phyloP scores from a whole-genome alignment of 2,797 vertebrate species.

The Tympanoctomys barrerae region DNA sequence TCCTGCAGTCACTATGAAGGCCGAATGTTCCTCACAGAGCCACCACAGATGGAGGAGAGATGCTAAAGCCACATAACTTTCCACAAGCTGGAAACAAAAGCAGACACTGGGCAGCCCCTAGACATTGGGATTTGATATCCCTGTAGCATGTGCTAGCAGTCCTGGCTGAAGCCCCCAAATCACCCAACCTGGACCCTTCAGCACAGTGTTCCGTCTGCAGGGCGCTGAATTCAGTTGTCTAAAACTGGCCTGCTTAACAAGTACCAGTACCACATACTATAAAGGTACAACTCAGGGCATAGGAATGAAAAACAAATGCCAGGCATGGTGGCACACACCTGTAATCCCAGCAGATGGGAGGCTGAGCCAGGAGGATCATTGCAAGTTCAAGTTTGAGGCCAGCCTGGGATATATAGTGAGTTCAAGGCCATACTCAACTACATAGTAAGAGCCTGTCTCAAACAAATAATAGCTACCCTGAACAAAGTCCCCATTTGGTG shows the following conservation, averaged over 20 bases:
- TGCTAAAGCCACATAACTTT: not conserved
- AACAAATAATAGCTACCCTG: not conserved
- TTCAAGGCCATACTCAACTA: not conserved
- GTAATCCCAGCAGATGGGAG: not conserved
- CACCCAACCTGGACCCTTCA: not conserved
- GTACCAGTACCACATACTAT: not conserved
- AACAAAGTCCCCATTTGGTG: not conserved
- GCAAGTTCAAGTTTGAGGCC: not conserved
- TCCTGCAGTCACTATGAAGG: not conserved
- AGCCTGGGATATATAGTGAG: not conserved
- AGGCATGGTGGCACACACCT: not conserved
- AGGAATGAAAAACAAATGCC: not conserved
- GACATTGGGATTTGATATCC: not conserved
- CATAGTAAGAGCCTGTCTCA: not conserved
- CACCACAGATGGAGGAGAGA: not conserved
- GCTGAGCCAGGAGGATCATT: not conserved
- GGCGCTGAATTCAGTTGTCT: not conserved
- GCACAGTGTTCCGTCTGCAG: slow-evolving; percentile 1
- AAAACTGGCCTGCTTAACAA: not conserved
- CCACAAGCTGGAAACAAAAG: not conserved
- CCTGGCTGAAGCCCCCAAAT: not conserved
- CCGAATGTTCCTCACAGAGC: not conserved
- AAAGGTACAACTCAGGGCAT: not conserved
- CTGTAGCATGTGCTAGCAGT: not conserved
- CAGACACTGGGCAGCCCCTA: not conserved